Evolutionary conservation across 2,113 vertebrate genomes (phyloP).

Genomic region (Mormyrus lacerda): DNA sequence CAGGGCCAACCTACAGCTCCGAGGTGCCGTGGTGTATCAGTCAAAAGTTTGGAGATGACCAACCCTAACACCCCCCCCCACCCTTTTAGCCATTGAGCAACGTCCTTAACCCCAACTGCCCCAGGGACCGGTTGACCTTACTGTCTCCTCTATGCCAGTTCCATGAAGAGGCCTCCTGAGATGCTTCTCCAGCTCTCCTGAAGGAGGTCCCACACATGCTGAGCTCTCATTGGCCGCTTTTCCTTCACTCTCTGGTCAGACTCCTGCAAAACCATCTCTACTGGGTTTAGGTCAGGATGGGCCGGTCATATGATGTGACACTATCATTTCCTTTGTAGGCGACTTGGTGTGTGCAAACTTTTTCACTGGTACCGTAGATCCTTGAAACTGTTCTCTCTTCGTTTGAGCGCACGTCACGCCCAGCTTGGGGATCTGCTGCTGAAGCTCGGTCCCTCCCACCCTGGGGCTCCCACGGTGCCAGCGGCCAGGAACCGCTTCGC

Average conservation of each 20-base stretch:
- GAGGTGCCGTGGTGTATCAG: neutral
- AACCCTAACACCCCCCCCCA: too few relatives aligned
- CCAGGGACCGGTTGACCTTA: neutral
- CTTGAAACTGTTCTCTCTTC: neutral
- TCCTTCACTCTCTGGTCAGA: neutral
- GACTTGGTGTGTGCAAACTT: neutral
- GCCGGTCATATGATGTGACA: neutral
- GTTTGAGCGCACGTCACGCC: neutral
- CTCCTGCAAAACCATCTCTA: neutral
- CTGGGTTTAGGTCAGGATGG: neutral
- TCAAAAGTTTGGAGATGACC: neutral
- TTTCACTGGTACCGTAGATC: neutral
- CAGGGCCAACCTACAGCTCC: neutral
- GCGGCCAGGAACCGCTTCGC: neutral
- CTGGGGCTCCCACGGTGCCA: neutral
- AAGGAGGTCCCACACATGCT: neutral
- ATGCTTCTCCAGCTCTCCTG: neutral
- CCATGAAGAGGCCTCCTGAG: neutral
- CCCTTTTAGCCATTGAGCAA: neutral
- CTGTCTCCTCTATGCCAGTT: neutral
- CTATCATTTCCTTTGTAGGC: neutral
- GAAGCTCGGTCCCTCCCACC: neutral
- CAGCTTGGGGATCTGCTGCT: neutral
- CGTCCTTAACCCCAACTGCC: neutral
- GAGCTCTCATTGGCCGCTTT: neutral